Conservation (phyloP, 2,113 vertebrate species). For the Arizona elegans region DNA sequence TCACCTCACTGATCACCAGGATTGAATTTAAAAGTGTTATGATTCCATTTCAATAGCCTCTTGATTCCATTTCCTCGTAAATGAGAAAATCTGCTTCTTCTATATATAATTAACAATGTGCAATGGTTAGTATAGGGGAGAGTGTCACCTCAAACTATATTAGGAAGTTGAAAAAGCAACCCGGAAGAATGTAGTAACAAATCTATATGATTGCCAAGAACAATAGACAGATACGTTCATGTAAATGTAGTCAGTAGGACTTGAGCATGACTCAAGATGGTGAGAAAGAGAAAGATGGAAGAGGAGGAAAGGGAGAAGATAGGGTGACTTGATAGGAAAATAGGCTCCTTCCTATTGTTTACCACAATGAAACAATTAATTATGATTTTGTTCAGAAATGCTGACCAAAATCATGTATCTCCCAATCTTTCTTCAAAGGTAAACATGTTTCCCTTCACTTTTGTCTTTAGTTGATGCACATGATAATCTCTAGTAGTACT, state of each 20-base stretch:
- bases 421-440: neutral
- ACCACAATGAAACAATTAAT: neutral
- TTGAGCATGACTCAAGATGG: neutral
- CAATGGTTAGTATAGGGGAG: neutral
- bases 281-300: neutral
- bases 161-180: neutral
- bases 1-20: neutral
- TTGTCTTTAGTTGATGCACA: conserved; percentile 20
- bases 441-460: neutral
- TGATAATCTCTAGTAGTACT: neutral
- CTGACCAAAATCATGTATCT: no score
- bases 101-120: neutral
- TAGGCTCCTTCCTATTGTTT: neutral
- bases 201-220: neutral
- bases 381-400: neutral
- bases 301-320: neutral
- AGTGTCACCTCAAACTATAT: neutral
- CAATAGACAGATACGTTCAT: neutral
- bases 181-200: neutral
- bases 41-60: neutral
- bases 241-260: neutral
- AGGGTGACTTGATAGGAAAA: neutral
- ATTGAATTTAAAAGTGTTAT: neutral
- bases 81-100: neutral
- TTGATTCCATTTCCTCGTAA: neutral